Evolutionary conservation across 2,113 vertebrate genomes (phyloP).

Genomic region (Azemiops feae): DNA sequence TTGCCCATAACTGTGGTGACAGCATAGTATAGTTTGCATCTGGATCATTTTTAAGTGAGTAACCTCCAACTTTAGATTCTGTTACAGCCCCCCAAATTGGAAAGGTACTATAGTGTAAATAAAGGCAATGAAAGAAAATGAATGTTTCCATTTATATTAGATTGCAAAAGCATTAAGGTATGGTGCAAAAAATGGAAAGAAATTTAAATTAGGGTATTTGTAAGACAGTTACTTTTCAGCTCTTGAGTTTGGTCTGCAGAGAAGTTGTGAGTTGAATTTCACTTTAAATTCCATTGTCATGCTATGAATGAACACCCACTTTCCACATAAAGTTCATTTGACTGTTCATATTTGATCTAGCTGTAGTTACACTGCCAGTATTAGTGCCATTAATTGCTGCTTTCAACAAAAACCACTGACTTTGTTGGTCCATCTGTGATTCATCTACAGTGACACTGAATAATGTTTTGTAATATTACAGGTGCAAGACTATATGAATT

Average conservation of each 20-base stretch:
- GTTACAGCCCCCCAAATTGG: background rate
- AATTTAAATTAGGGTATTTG: background rate
- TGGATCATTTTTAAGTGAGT: background rate
- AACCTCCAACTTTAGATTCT: background rate
- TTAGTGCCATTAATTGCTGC: background rate
- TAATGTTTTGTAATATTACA: background rate
- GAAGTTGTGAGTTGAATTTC: background rate
- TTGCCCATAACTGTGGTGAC: background rate
- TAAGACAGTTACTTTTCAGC: background rate
- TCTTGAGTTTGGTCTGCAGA: background rate
- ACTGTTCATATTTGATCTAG: background rate
- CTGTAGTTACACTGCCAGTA: background rate
- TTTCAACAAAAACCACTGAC: background rate
- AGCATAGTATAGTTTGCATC: background rate
- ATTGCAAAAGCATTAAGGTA: background rate
- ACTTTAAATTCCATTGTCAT: background rate
- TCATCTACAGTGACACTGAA: background rate
- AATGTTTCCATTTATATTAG: background rate
- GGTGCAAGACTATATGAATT: background rate
- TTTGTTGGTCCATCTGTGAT: background rate
- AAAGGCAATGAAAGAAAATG: accelerated
- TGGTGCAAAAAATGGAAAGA: background rate
- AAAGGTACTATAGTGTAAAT: background rate
- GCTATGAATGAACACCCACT: background rate
- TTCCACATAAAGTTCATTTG: background rate